Evolutionary conservation across 2,797 vertebrate species (phyloP), one percentile per base, ranked within the genome.

Genomic region (Triplophysa yarkandensis): DNA sequence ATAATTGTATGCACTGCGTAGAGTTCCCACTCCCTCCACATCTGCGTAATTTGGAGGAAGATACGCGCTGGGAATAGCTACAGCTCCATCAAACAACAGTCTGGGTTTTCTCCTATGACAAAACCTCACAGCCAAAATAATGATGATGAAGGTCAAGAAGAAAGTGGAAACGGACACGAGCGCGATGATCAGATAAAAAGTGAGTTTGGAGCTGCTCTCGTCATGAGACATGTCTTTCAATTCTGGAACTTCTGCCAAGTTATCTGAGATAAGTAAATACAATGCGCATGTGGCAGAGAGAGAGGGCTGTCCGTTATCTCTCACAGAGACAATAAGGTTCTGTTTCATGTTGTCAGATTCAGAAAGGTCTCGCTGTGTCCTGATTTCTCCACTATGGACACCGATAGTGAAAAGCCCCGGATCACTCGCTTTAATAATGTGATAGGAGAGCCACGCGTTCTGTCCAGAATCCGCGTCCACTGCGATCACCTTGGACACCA

Each of bases 121-220:
- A 34, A 74, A 78, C 44, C 60, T 80, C 19, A 80, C 66, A 17
- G 72, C 67, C 39, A 76, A 7, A 2, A 66, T 74, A 41, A 81
- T 55, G 34, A 81, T 76, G 32, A 76, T 50, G 34, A 76, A 74
- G 9, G 58, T 80, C 71, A 90, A 87, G 52, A 92, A 93, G 54
- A 90, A 89, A 71, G 90, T 90, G 0, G 92, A 93, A 54, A 92
- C 89, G 76, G 91, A 80, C 77, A 91, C 90, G 67, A 92, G 84
- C 39, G 91, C 86, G 21, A 73, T 46, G 36, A 77, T 76, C 65
- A 81, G 50, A 79, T 81, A 85, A 50, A 77, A 80, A 7, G 85
- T 85, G 61, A 86, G 52, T 74, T 84, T 85, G 10, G 82, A 81
- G 66, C 68, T 76, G 39, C 67, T 80, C 28, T 80, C 78, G 4